Base-by-base conservation (phyloP, 1,140 invertebrate genomes). In the Batillaria attramentaria region DNA sequence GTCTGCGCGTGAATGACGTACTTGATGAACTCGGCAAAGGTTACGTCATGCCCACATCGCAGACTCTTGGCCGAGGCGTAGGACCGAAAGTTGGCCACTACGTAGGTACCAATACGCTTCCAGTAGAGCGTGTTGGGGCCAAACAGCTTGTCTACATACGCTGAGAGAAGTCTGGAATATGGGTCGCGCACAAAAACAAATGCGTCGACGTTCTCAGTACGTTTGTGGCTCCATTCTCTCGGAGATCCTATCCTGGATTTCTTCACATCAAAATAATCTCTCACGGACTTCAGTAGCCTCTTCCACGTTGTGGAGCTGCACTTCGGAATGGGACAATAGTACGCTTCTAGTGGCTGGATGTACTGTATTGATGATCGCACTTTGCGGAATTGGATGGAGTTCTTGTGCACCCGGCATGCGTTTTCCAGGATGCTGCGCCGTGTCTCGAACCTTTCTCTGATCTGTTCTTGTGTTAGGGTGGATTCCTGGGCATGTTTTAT, bases 161-260 rank as follows among this genome's bases (percentile, higher is more conserved):
- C 87, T 0, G 87, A 89, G 3, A 89, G 65, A 1, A 89, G 77
- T 31, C 87, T 60, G 41, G 85, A 84, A 73, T 83, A 89, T 0
- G 87, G 87, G 46, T 89, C 87, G n/a, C 87, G 65, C 2, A 89
- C 87, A 65, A 88, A 89, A 77, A 88, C 80, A 16, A 89, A 5
- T 13, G 37, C 39, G 24, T 57, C 46, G 35, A 37, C 31, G 2
- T 31, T 35, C 28, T 35, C 10, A 46, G n/a, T 3, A 5, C 31
- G 18, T 60, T 31, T 13, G 0, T 10, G 28, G 33, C 1, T 16
- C 18, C 33, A 4, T 0, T 50, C 42, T 31, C 42, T 6, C 18
- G 5, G 3, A 28, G 46, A 74, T 57, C 35, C 77, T 80, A 28
- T 41, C 5, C 4, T 72, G 43, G 69, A 80, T 65, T 0, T 60